A percentile compares a stretch with the other conserved stretches of the same genome.
These are phyloP conservation scores for Cinara cedri DNA, from an alignment of 2,888 invertebrate species.

Conservation along the genomic window DNA sequence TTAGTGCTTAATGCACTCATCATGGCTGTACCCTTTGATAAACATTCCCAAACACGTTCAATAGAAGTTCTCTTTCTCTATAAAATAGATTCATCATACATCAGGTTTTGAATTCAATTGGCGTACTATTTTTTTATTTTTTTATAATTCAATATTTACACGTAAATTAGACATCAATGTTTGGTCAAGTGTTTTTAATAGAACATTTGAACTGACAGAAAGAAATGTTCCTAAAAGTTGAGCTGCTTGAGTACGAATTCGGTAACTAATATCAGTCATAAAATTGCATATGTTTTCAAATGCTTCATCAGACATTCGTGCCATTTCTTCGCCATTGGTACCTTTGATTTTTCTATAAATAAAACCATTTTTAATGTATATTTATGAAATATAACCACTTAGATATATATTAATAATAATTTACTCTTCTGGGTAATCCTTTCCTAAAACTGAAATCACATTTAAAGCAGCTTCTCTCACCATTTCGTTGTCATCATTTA, in stretches of 20 bases:
- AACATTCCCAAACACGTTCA: constrained; percentile 82
- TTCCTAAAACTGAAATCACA: constrained; percentile 84
- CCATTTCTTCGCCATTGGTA: constrained; percentile 72
- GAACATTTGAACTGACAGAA: constrained; percentile 83
- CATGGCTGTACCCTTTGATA: constrained; percentile 87
- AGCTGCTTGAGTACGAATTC: constrained; percentile 84
- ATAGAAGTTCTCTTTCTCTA: constrained; percentile 83
- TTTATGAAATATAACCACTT: background rate
- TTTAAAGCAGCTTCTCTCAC: constrained; percentile 86
- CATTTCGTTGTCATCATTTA: constrained; percentile 92
- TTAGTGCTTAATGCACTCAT: constrained; percentile 89
- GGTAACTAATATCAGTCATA: constrained; percentile 89
- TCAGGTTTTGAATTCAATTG: background rate
- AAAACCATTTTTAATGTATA: background rate
- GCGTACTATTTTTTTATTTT: background rate
- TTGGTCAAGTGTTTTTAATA: constrained; percentile 96
- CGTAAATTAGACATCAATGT: constrained; percentile 96
- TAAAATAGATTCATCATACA: constrained; percentile 57
- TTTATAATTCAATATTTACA: constrained; percentile 64
- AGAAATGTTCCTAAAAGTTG: constrained; percentile 85
- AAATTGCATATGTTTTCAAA: constrained; percentile 94
- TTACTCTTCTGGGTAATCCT: constrained; percentile 86
- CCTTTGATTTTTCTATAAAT: constrained; percentile 43
- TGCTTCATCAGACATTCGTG: constrained; percentile 92
- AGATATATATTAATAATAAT: constrained; percentile 57